Evolutionary conservation across 2,113 vertebrate genomes (phyloP).

Genomic region (Narcine bancroftii): DNA sequence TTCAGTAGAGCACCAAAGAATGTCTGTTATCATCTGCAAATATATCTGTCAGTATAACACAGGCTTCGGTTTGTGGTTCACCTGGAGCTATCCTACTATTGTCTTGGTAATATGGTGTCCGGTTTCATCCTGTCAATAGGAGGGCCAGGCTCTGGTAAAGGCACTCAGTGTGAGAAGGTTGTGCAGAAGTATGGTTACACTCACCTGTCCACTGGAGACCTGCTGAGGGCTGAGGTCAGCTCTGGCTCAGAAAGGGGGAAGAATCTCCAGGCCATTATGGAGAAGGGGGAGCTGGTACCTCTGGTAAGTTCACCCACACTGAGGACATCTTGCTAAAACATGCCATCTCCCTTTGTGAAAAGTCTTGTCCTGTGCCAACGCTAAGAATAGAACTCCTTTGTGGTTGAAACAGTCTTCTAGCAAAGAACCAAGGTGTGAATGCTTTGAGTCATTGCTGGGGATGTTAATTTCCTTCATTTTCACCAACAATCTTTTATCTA

Average conservation of each 20-base stretch:
- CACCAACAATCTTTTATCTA: background rate
- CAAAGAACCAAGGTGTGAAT: background rate
- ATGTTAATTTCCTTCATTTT: background rate
- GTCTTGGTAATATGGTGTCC: background rate
- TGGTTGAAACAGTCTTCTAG: background rate
- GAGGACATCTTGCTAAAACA: background rate
- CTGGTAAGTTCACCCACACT: constrained; percentile 63
- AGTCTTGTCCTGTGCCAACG: background rate
- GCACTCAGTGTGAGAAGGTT: constrained; percentile 92
- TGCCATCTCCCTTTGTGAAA: background rate
- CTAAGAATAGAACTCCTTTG: background rate
- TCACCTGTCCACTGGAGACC: constrained; percentile 91
- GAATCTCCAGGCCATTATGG: constrained; percentile 87
- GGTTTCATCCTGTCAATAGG: constrained; percentile 51
- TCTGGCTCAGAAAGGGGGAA: constrained; percentile 88
- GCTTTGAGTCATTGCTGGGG: background rate
- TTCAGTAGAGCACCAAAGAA: too few relatives aligned
- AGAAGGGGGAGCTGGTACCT: constrained; percentile 90
- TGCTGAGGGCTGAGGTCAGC: constrained; percentile 80
- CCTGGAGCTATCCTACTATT: background rate
- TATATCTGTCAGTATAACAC: background rate
- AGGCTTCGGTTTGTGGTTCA: background rate
- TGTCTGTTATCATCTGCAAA: background rate
- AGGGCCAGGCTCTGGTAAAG: constrained; percentile 93
- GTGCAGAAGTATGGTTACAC: constrained; percentile 93